Percentiles rank a stretch among this genome's conserved stretches.
Conservation (phyloP, 2,113 vertebrate species). For the Nibea albiflora region DNA sequence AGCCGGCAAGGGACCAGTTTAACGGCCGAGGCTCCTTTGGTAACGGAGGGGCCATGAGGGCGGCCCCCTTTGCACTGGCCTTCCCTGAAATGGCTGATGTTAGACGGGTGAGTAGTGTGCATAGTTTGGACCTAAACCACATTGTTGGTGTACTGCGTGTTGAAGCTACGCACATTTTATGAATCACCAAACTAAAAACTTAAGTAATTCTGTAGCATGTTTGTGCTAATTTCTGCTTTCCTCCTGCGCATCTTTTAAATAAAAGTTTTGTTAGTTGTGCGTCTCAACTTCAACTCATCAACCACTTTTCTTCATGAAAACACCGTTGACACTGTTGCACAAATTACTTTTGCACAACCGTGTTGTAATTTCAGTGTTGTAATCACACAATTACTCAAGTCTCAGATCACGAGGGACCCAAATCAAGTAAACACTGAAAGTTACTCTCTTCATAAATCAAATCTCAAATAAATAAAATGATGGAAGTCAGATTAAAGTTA, state of each 20-base stretch:
- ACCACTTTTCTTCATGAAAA: too few relatives aligned
- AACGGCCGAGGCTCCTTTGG: constrained; percentile 96
- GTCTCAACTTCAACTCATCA: too few relatives aligned
- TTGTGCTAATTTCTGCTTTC: not conserved
- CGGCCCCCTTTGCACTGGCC: constrained; percentile 89
- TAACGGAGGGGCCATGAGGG: constrained; percentile 97
- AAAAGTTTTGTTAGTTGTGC: not conserved
- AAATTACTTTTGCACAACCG: too few relatives aligned
- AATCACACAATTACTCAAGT: not conserved
- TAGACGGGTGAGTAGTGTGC: constrained; percentile 83
- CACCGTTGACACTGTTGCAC: too few relatives aligned
- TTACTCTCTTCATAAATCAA: not conserved
- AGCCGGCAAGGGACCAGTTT: constrained; percentile 94
- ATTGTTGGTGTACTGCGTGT: not conserved
- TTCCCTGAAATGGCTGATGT: constrained; percentile 87
- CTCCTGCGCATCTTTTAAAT: not conserved
- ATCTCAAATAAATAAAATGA: not conserved
- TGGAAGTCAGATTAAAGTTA: not conserved
- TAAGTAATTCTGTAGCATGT: not conserved
- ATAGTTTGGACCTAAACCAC: not conserved
- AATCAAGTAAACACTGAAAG: not conserved
- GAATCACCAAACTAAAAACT: not conserved
- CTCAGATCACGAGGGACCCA: not conserved
- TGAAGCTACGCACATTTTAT: not conserved
- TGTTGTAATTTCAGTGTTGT: too few relatives aligned